These are phyloP conservation scores for Gymnocypris eckloni DNA, from an alignment of 2,797 vertebrate genomes.

Conservation along the genomic window DNA sequence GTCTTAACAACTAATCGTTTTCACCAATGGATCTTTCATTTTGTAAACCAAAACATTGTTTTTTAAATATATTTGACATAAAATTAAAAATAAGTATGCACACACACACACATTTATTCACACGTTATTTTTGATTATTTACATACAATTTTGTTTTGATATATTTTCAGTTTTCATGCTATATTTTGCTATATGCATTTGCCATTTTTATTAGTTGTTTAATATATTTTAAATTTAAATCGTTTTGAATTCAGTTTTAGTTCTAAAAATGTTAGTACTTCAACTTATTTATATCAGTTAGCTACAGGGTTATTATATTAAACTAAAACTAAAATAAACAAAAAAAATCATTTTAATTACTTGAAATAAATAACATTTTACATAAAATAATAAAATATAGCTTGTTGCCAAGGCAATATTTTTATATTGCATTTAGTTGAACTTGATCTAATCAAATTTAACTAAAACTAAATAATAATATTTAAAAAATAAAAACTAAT, in stretches of 20 bases:
- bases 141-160: background rate
- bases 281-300: background rate
- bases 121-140: background rate
- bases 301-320: background rate
- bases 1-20: background rate
- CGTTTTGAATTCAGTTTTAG: background rate
- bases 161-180: too few species aligned
- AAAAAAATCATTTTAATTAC: background rate
- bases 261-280: background rate
- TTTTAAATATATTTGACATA: too few species aligned
- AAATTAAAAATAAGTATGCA: background rate
- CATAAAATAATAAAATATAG: background rate
- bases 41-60: background rate
- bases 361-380: background rate
- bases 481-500: too few species aligned
- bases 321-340: background rate
- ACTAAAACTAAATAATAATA: too few species aligned
- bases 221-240: background rate
- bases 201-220: background rate
- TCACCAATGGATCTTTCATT: background rate
- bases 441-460: background rate
- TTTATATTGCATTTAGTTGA: background rate
- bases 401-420: too few species aligned
- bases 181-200: background rate
- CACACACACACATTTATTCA: too few species aligned